Conservation (phyloP, 2,113 vertebrate genomes). For the Hydropotes inermis region DNA sequence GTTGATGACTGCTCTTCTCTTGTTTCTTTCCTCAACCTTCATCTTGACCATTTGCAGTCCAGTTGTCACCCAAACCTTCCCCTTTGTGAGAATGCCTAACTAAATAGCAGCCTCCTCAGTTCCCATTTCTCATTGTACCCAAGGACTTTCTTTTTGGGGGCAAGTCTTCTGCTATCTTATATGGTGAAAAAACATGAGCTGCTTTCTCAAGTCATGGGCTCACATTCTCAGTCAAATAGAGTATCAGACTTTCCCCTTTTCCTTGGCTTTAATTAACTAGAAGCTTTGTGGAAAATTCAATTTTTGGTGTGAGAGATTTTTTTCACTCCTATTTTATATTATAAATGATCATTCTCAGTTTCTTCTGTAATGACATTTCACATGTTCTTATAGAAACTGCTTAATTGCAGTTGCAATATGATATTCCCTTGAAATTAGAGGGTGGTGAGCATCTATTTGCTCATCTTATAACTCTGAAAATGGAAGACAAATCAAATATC, state of each 20-base stretch:
- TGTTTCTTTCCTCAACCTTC: background rate
- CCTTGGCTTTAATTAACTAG: background rate
- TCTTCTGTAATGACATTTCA: slow-evolving; percentile 2
- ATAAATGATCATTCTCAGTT: background rate
- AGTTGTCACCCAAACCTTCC: background rate
- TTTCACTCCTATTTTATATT: background rate
- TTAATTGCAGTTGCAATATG: background rate
- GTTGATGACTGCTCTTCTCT: background rate
- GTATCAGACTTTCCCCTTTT: background rate
- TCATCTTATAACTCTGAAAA: background rate
- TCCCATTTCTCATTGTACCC: background rate
- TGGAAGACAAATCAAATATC: background rate
- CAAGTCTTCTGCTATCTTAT: background rate
- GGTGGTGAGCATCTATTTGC: background rate
- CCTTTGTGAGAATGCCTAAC: background rate
- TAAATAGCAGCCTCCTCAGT: background rate
- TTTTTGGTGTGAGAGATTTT: background rate
- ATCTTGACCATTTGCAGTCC: background rate
- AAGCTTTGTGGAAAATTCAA: background rate
- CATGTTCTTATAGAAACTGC: background rate
- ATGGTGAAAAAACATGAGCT: background rate
- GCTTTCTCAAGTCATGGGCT: background rate
- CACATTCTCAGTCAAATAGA: background rate
- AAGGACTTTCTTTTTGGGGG: background rate
- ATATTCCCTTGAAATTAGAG: slow-evolving; percentile 17